Percentiles rank a stretch among this genome's conserved stretches.
phyloP scores from a whole-genome alignment of 2,888 invertebrate genomes.

The Sepioteuthis lessoniana region DNA sequence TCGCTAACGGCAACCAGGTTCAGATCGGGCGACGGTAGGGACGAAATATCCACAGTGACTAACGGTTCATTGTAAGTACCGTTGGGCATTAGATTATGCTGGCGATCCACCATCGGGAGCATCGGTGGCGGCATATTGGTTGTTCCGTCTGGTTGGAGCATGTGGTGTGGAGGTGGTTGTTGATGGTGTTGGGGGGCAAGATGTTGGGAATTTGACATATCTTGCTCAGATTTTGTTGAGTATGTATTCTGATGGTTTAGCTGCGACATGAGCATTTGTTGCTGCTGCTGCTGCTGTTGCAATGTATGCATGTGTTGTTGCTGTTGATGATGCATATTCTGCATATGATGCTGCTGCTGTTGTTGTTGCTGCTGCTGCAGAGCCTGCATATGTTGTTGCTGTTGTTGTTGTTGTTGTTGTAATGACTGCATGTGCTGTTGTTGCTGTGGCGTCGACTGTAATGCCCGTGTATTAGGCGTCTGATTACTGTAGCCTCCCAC shows the following conservation, averaged over 20 bases:
- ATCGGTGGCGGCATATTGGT: conserved; percentile 24
- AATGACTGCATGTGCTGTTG: neutral
- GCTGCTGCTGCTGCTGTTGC: neutral
- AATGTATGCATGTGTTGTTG: neutral
- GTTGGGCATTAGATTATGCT: neutral
- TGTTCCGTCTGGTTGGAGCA: neutral
- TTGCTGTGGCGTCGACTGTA: neutral
- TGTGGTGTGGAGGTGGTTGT: neutral
- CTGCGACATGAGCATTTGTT: neutral
- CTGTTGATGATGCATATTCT: neutral
- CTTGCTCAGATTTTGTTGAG: neutral
- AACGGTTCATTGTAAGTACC: neutral
- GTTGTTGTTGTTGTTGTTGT: conserved; percentile 5
- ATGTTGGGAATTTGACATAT: neutral
- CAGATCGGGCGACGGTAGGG: neutral
- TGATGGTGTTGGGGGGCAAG: neutral
- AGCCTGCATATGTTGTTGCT: neutral
- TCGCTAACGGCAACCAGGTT: neutral
- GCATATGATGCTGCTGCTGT: neutral
- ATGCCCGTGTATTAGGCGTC: neutral
- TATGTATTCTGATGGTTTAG: neutral
- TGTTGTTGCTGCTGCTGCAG: neutral
- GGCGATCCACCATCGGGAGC: neutral
- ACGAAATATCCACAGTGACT: neutral
- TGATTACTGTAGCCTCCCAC: conserved; percentile 38